phyloP scores from a whole-genome alignment of 2,797 vertebrate genomes.

The Hoplostethus atlanticus region DNA sequence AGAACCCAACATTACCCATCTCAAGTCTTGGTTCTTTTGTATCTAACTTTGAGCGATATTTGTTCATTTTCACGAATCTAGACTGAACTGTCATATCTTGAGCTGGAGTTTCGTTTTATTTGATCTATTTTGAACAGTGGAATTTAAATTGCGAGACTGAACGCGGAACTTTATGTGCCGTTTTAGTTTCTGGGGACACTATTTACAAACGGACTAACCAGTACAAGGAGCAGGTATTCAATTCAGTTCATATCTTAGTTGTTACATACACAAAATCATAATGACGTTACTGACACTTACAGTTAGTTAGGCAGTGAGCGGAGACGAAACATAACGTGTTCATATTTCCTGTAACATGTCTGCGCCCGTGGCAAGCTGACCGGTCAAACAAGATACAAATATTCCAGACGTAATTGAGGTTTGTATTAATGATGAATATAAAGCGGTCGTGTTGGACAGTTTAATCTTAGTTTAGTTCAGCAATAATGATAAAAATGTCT shows the following conservation, averaged over 20 bases:
- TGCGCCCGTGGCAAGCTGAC: constrained; percentile 12
- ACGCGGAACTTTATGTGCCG: constrained; percentile 23
- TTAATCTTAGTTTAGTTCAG: background rate
- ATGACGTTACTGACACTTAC: background rate
- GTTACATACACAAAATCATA: background rate
- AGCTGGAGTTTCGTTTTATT: background rate
- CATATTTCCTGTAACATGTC: constrained; percentile 4
- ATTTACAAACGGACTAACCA: constrained; percentile 53
- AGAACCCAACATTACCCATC: background rate
- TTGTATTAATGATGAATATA: constrained; percentile 3
- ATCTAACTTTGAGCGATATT: background rate
- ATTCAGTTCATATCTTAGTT: background rate
- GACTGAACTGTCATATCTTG: background rate
- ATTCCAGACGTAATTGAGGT: constrained; percentile 25
- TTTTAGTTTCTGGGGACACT: constrained; percentile 56
- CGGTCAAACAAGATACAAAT: background rate
- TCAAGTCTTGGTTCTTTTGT: background rate
- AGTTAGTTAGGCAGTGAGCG: background rate
- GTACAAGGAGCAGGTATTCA: background rate
- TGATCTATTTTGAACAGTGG: background rate
- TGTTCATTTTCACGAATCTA: background rate
- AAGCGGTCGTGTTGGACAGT: too few relatives aligned
- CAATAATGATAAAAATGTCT: background rate
- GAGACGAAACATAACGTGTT: background rate
- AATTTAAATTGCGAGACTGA: constrained; percentile 8